phyloP scores from a whole-genome alignment of 53 echinoderm and acorn worm genomes.

The Antedon mediterranea region DNA sequence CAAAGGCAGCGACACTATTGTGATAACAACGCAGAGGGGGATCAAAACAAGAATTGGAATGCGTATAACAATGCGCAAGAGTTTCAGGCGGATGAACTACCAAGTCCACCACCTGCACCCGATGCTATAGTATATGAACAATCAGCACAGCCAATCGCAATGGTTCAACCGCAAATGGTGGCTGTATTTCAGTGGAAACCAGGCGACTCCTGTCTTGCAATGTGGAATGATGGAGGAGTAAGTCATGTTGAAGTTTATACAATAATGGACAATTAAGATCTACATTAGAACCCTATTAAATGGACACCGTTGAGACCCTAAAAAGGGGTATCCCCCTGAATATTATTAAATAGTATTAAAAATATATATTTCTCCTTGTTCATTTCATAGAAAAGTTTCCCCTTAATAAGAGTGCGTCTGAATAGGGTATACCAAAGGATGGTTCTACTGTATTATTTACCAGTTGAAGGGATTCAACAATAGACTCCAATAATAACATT shows the following conservation, averaged over 20 bases:
- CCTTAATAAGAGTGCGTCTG: no score
- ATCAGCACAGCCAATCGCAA: background rate
- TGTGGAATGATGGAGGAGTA: slow-evolving; percentile 81
- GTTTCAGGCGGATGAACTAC: slow-evolving; percentile 11
- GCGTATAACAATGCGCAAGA: slow-evolving; percentile 20
- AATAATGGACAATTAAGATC: no score
- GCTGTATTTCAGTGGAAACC: slow-evolving; percentile 30
- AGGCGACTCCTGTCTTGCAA: slow-evolving; percentile 78
- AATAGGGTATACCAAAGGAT: no score
- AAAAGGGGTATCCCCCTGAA: no score
- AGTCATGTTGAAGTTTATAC: background rate
- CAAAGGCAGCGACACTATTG: background rate
- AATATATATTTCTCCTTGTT: no score
- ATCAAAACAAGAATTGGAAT: slow-evolving; percentile 3
- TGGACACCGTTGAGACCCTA: no score
- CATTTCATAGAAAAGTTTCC: no score
- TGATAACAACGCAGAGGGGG: background rate
- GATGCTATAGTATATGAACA: background rate
- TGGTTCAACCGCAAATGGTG: slow-evolving; percentile 8
- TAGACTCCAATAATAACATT: no score
- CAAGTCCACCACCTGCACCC: slow-evolving; percentile 10
- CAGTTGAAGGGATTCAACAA: no score
- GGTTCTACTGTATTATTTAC: no score
- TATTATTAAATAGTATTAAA: no score
- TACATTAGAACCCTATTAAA: no score